These are phyloP conservation scores for Ptychobarbus kaznakovi DNA, from an alignment of 2,797 vertebrate genomes.

Conservation along the genomic window DNA sequence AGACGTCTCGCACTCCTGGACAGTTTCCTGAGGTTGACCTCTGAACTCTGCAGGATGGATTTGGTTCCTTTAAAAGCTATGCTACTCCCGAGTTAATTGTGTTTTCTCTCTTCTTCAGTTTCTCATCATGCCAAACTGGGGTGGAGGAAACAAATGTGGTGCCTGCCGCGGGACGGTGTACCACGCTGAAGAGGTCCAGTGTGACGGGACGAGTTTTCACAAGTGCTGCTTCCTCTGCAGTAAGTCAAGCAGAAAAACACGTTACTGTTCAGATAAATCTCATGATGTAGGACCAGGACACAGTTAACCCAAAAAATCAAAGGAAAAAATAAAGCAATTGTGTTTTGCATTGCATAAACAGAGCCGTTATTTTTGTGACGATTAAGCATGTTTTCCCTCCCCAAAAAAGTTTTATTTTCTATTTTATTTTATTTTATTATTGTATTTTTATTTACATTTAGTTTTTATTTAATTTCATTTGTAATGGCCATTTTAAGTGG, in stretches of 20 bases:
- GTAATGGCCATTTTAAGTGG: too few relatives aligned
- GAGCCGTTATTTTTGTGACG: too few relatives aligned
- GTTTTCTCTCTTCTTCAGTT: slow-evolving; percentile 18
- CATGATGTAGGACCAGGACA: neutral
- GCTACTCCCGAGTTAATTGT: neutral
- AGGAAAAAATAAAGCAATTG: neutral
- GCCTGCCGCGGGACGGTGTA: slow-evolving; percentile 88
- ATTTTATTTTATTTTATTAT: too few relatives aligned
- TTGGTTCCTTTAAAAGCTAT: neutral
- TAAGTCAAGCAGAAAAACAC: slow-evolving; percentile 70
- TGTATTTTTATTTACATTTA: too few relatives aligned
- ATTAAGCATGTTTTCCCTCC: neutral
- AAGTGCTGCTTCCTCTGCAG: slow-evolving; percentile 94
- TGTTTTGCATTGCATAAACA: neutral
- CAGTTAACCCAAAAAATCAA: neutral
- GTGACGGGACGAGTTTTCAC: slow-evolving; percentile 92
- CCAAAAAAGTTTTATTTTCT: too few relatives aligned
- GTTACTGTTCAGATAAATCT: neutral
- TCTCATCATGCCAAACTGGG: slow-evolving; percentile 91
- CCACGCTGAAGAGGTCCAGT: slow-evolving; percentile 95
- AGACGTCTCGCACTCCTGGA: neutral
- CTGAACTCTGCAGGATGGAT: neutral
- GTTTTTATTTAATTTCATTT: too few relatives aligned
- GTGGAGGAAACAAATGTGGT: slow-evolving; percentile 90
- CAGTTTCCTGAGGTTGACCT: neutral